Percentiles rank a stretch among this genome's conserved stretches.
Conservation (phyloP, 2,888 invertebrate species). For the Spisula solida region DNA sequence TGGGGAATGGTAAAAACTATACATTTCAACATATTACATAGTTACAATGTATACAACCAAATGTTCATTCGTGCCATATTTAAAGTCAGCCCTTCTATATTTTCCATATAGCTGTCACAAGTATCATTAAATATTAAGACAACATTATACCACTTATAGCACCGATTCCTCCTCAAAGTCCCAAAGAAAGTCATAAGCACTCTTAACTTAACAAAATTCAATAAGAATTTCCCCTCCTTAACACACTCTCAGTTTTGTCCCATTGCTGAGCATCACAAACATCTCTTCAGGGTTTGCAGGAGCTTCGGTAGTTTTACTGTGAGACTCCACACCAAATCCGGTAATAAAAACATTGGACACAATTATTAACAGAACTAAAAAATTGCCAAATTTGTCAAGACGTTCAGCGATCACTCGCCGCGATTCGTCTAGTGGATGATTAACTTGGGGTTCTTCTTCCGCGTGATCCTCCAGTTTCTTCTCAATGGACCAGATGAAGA, state of each 20-base stretch:
- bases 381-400: slow-evolving; percentile 67
- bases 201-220: not conserved
- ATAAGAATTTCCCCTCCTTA: not conserved
- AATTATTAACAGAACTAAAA: slow-evolving; percentile 70
- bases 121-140: not conserved
- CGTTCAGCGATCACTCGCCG: slow-evolving; percentile 53
- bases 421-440: slow-evolving; percentile 43
- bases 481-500: slow-evolving; percentile 68
- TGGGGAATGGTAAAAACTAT: too few relatives aligned
- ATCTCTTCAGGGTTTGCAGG: not conserved
- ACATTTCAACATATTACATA: too few relatives aligned
- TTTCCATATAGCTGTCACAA: too few relatives aligned
- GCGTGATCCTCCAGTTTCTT: slow-evolving; percentile 56
- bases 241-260: slow-evolving; percentile 33
- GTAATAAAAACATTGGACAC: slow-evolving; percentile 73
- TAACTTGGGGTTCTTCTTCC: slow-evolving; percentile 22
- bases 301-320: not conserved
- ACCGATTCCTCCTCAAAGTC: not conserved
- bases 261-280: slow-evolving; percentile 31
- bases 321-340: slow-evolving; percentile 69
- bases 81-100: too few relatives aligned
- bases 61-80: too few relatives aligned
- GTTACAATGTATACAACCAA: too few relatives aligned
- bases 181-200: not conserved
- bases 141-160: not conserved